phyloP scores from a whole-genome alignment of 2,888 invertebrate genomes.

The Agonopterix heracliana region DNA sequence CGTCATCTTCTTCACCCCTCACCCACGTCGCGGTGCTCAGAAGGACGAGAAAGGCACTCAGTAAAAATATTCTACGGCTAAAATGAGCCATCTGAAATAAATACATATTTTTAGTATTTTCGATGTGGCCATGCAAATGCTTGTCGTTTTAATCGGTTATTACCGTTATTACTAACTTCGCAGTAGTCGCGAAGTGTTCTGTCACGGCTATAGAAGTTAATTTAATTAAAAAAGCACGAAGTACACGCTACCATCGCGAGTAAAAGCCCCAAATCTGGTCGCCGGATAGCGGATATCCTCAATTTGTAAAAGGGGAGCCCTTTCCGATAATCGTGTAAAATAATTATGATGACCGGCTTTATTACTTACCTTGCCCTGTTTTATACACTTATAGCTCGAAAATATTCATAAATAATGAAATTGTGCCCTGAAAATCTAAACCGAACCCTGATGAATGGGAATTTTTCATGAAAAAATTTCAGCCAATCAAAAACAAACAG shows the following conservation, averaged over 20 bases:
- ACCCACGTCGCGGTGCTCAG: slow-evolving; percentile 28
- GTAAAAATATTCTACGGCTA: slow-evolving; percentile 37
- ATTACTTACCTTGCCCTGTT: slow-evolving; percentile 15
- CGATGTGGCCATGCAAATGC: background rate
- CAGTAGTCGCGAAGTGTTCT: slow-evolving; percentile 3
- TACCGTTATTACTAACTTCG: too few relatives aligned
- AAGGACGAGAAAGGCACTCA: slow-evolving; percentile 46
- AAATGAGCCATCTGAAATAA: slow-evolving; percentile 62
- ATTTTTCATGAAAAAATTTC: slow-evolving; percentile 43
- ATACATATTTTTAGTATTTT: background rate
- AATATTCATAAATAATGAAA: slow-evolving; percentile 12
- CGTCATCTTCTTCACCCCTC: slow-evolving; percentile 39
- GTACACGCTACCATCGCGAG: slow-evolving; percentile 8
- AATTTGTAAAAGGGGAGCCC: slow-evolving; percentile 27
- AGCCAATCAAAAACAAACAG: slow-evolving; percentile 72
- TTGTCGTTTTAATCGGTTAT: background rate
- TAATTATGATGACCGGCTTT: background rate
- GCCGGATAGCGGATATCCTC: slow-evolving; percentile 66
- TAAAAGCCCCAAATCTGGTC: slow-evolving; percentile 18
- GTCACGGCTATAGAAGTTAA: slow-evolving; percentile 24
- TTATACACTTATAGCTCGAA: slow-evolving; percentile 5
- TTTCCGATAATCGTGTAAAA: background rate
- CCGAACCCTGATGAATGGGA: slow-evolving; percentile 4
- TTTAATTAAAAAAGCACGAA: slow-evolving; percentile 36
- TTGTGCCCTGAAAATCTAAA: slow-evolving; percentile 1